These are phyloP conservation scores for Dromiciops gliroides DNA, from an alignment of 2,113 vertebrate species.

Conservation along the genomic window DNA sequence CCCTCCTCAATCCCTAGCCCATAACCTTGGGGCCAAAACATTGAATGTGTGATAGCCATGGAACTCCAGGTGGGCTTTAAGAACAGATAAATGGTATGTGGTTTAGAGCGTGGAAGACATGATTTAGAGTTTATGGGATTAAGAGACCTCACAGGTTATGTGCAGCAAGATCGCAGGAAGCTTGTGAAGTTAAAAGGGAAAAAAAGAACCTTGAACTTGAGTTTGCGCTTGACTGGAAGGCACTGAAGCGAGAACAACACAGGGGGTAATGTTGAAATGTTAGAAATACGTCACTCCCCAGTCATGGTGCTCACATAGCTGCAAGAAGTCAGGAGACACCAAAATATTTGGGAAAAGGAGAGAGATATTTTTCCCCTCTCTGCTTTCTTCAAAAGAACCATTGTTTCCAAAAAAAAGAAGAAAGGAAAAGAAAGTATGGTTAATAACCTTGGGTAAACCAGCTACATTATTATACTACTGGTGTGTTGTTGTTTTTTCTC, in stretches of 20 bases:
- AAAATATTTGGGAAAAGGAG: neutral
- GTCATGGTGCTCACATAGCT: neutral
- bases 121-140: conserved; percentile 48
- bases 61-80: conserved; percentile 54
- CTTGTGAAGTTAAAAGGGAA: conserved; percentile 50
- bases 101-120: conserved; percentile 44
- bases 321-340: conserved; percentile 33
- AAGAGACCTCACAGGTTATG: conserved; percentile 48
- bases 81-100: conserved; percentile 31
- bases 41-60: neutral
- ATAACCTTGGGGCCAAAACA: conserved; percentile 24
- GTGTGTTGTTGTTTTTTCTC: conserved; percentile 62
- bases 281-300: neutral
- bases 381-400: neutral
- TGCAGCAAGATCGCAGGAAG: conserved; percentile 41
- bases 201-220: conserved; percentile 55
- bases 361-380: neutral
- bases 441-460: conserved; percentile 53
- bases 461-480: conserved; percentile 60
- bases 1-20: neutral
- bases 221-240: conserved; percentile 33
- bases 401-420: neutral
- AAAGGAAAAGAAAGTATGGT: conserved; percentile 68
- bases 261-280: neutral
- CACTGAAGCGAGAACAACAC: conserved; percentile 35